A percentile compares a stretch with the other conserved stretches of the same genome.
Evolutionary conservation across 2,888 invertebrate genomes (phyloP).

Genomic region (Amphipoea oculea): DNA sequence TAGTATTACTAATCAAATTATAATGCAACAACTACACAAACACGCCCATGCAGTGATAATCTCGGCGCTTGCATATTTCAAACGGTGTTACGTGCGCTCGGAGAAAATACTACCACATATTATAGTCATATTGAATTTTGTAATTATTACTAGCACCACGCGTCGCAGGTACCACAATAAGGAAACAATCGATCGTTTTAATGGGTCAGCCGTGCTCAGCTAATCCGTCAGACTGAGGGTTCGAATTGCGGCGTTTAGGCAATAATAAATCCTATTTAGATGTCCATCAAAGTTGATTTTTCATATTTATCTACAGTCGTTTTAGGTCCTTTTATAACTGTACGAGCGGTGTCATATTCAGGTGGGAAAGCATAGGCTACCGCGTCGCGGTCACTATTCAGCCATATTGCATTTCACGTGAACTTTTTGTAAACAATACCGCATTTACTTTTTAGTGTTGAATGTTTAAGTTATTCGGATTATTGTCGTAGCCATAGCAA

Average conservation of each 20-base stretch:
- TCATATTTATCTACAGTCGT: slow-evolving; percentile 64
- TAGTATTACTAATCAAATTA: slow-evolving; percentile 58
- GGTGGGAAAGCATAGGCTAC: slow-evolving; percentile 90
- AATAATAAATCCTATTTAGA: slow-evolving; percentile 82
- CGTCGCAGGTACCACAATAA: slow-evolving; percentile 84
- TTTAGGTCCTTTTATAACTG: slow-evolving; percentile 80
- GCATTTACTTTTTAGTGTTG: slow-evolving; percentile 77
- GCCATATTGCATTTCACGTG: slow-evolving; percentile 86
- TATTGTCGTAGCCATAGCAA: slow-evolving; percentile 59
- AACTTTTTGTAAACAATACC: slow-evolving; percentile 85
- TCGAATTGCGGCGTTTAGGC: slow-evolving; percentile 70
- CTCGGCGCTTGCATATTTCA: slow-evolving; percentile 58
- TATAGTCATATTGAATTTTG: slow-evolving; percentile 76
- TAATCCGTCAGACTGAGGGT: slow-evolving; percentile 87
- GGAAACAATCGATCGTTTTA: slow-evolving; percentile 91
- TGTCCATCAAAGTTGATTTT: slow-evolving; percentile 76
- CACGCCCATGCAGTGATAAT: slow-evolving; percentile 57
- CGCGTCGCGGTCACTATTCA: slow-evolving; percentile 88
- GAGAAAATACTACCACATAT: slow-evolving; percentile 54
- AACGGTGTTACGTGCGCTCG: slow-evolving; percentile 45
- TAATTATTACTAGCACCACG: slow-evolving; percentile 80
- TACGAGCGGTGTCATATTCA: slow-evolving; percentile 87
- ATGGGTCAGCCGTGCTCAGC: slow-evolving; percentile 89
- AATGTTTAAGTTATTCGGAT: slow-evolving; percentile 69
- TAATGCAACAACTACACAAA: slow-evolving; percentile 57